Evolutionary conservation across 2,113 vertebrate species (phyloP), one percentile per base, ranked within the genome.

Genomic region (Solea solea): DNA sequence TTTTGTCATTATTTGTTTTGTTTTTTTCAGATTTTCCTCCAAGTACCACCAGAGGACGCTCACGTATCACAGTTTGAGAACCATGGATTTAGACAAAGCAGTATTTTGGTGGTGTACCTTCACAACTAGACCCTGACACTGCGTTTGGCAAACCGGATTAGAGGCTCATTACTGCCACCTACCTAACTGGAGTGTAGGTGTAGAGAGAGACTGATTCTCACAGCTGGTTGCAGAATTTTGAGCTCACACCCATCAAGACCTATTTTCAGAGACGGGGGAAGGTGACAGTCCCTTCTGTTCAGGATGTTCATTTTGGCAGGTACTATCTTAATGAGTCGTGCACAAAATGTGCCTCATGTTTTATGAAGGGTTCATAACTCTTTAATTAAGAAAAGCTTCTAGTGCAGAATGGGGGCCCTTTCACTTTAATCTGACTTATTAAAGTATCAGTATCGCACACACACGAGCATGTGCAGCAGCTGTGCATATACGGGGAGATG

Each of bases 321-420:
- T 6, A 34, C 34, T 60, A 12, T 61, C 42, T 39, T 59, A 58
- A 72, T 74, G 15, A 80, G 59, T 25, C 45, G 69, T 57, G 34
- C 65, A 54, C 15, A 42, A 46, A 78, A 64, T 2, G 2, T 7
- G 16, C 51, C 69, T 84, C 57, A 62, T 83, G 83, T 84, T 89
- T 80, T 73, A 81, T 77, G 72, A 66, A 70, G 62, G 16, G 28
- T 60, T 77, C 41, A 65, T 81, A 60, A 28, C 5, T 39, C 16
- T 61, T 75, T 82, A 53, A 84, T 86, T 68, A 69, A 55, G 39
- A 58, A 21, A 10, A 11, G 45, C 58, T 46, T 40, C 54, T n/a
- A 51, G 69, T 11, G 4, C 41, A 16, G 49, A 59, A 9, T 40
- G 16, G 63, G 9, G 45, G 53, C 67, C 46, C 12, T 69, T 68